Base-by-base conservation (phyloP, 2,797 vertebrate genomes). In the Helarctos malayanus region DNA sequence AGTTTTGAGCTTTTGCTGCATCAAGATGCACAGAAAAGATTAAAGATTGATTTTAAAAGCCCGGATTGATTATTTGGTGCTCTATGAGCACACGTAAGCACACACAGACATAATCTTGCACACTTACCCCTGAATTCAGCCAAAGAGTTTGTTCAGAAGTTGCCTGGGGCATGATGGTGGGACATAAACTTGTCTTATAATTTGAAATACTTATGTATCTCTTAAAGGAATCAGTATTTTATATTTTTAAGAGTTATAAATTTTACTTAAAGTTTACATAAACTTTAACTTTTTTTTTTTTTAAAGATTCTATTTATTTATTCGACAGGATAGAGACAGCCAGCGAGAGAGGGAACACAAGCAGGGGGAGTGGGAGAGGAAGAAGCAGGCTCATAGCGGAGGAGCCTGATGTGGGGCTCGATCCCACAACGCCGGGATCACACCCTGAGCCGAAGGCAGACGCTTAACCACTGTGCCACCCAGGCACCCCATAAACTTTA, bases 191-290 rank as follows among this genome's bases (percentile, higher is more conserved):
- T 85, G 12, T 61, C 78, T 84, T 73, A 41, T 85, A 61, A 89
- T 59, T 90, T 96, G 32, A 92, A 78, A 56, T 91, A 85, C 18
- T 82, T 92, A 82, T 56, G 18, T 93, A 21, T 90, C 27, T 91
- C 25, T 23, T 82, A 19, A 83, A 69, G 52, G n/a, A 88, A 61
- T 15, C 14, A 71, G 35, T 71, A 91, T 92, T 75, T 83, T 91
- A 49, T 71, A 59, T 91, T n/a, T 94, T 95, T 94, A 75, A 92
- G 68, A 63, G 49, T 76, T 80, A 80, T 89, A 79, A 90, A 54
- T 5, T 52, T 80, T 47, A 61, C 29, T 61, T 57, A 49, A 82
- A 52, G 4, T 27, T 35, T 79, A 78, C n/a, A 79, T 78, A 52
- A 88, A 65, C n/a, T 54, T 59, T 68, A 82, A 89, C 14, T 85